These are phyloP conservation scores for Lamellibrachia satsuma DNA, from an alignment of 2,888 invertebrate species.

Conservation along the genomic window DNA sequence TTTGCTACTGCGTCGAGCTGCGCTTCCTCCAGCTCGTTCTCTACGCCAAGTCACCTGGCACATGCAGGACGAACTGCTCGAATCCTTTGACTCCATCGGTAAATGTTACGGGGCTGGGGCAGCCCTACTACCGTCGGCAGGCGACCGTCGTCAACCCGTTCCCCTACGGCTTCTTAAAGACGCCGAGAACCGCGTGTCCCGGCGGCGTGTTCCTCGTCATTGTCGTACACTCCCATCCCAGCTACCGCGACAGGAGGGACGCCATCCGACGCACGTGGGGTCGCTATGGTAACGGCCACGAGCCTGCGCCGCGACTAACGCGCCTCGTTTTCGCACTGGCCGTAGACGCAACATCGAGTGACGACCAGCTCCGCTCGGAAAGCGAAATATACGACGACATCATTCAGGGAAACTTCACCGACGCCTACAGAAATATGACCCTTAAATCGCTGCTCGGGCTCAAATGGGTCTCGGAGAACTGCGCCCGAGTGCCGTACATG, in stretches of 20 bases:
- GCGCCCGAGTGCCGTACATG: constrained; percentile 36
- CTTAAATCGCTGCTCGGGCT: constrained; percentile 44
- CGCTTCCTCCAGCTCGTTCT: too few relatives aligned
- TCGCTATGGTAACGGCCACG: constrained; percentile 20
- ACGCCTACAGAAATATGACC: constrained; percentile 43
- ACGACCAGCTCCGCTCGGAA: constrained; percentile 33
- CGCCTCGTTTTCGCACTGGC: constrained; percentile 40
- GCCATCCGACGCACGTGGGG: constrained; percentile 58
- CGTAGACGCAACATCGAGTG: constrained; percentile 25
- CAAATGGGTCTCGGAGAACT: constrained; percentile 40
- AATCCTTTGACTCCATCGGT: too few relatives aligned
- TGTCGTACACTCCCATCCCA: constrained; percentile 68
- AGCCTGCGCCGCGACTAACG: not conserved
- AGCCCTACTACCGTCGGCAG: not conserved
- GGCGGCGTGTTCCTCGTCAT: constrained; percentile 34
- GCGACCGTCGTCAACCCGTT: not conserved
- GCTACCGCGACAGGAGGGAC: constrained; percentile 69
- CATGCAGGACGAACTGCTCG: too few relatives aligned
- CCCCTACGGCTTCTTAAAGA: constrained; percentile 26
- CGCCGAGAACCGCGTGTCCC: constrained; percentile 30
- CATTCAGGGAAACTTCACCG: constrained; percentile 41
- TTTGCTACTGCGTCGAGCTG: too few relatives aligned
- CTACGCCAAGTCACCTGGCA: too few relatives aligned
- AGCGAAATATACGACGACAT: constrained; percentile 36
- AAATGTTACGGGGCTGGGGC: not conserved